These are phyloP conservation scores for Oreochromis tanganicae DNA, from an alignment of 2,113 vertebrate genomes.

Conservation along the genomic window DNA sequence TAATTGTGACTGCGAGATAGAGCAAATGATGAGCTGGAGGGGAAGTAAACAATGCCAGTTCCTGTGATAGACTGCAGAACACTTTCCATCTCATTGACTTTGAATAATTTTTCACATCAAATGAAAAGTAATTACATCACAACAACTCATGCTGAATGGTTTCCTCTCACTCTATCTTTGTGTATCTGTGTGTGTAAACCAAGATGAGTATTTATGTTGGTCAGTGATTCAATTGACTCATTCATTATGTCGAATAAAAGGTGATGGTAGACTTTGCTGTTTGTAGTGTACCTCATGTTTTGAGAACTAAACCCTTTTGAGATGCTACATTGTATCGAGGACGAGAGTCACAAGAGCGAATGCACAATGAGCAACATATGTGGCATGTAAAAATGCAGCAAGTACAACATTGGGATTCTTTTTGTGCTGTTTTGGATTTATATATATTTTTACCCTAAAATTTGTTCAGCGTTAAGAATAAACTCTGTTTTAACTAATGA, in stretches of 20 bases:
- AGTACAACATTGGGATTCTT: background rate
- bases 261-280: background rate
- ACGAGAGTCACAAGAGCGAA: background rate
- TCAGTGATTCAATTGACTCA: constrained; percentile 22
- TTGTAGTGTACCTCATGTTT: background rate
- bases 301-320: background rate
- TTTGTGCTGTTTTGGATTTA: background rate
- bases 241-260: background rate
- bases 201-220: constrained; percentile 7
- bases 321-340: background rate
- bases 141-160: constrained; percentile 51
- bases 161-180: background rate
- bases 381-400: background rate
- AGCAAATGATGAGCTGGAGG: constrained; percentile 65
- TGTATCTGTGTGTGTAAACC: background rate
- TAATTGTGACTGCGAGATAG: constrained; percentile 61
- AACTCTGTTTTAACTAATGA: background rate
- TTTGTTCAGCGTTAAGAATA: background rate
- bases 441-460: background rate
- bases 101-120: constrained; percentile 71
- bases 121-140: constrained; percentile 70
- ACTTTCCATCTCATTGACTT: constrained; percentile 70
- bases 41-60: constrained; percentile 70
- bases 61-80: constrained; percentile 62
- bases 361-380: background rate